Base-by-base conservation (phyloP, 1,140 invertebrate species). In the Phocides pigmalion region DNA sequence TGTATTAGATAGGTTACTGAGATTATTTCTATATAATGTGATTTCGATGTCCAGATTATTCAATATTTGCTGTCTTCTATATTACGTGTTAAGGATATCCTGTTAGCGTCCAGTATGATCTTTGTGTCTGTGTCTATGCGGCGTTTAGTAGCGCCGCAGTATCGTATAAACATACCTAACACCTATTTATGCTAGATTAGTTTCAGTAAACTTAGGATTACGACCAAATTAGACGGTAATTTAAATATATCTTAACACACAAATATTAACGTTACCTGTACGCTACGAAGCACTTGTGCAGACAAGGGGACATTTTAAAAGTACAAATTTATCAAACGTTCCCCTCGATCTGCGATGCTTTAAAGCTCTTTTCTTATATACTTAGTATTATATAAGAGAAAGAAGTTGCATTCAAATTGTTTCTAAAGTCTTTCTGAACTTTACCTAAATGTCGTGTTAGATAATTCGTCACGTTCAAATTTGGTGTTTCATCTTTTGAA, bases 241-340 rank as follows among this genome's bases (percentile, higher is more conserved):
- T 77, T 74, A 72, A 81, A 78, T 87, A 84, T 85, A 87, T 85
- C 79, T 76, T 79, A 74, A 80, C 77, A 81, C 78, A 86, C 82
- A 84, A 82, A 85, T 80, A 75, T 78, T 74, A 69, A 82, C 50
- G 69, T 77, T 67, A 76, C 42, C 67, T 58, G 63, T 70, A 79
- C 70, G 76, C 79, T 74, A 76, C 66, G 50, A 72, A 64, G 72
- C 76, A 74, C 71, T 51, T 68, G 61, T 56, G 56, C 66, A 71
- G 70, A 61, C 35, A 47, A 61, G 65, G 68, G 82, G 81, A 70
- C 61, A 67, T 66, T 66, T 68, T 77, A 66, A 87, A 84, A 89
- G 87, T 89, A 89, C 87, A 89, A 89, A 89, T 87, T 89, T 84
- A 87, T 83, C 81, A 87, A 75, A 64, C 66, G 61, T 56, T 66